Percentiles rank a stretch among this genome's conserved stretches.
phyloP scores from a whole-genome alignment of 2,797 vertebrate species.

The Pelodytes ibericus region DNA sequence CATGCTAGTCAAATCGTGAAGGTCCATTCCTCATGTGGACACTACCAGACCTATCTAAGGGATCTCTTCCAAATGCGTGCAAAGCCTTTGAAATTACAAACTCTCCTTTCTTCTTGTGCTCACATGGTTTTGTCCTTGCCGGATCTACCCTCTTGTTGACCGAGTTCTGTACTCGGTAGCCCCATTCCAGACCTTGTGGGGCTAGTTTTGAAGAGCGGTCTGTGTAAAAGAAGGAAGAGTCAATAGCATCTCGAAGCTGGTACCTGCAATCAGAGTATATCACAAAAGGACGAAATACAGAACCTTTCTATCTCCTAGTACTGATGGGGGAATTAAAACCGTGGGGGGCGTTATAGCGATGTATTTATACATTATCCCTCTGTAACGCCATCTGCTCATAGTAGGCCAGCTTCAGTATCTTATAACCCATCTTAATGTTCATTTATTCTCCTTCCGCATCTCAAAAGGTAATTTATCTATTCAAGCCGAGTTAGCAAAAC shows the following conservation, averaged over 20 bases:
- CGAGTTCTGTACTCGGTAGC: neutral
- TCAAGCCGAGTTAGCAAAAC: neutral
- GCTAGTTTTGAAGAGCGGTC: neutral
- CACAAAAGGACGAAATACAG: no score
- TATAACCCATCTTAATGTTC: neutral
- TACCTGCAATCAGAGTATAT: no score
- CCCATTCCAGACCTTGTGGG: neutral
- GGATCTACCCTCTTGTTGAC: neutral
- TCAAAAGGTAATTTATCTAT: no score
- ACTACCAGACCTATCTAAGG: neutral
- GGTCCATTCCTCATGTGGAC: neutral
- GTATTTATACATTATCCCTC: neutral
- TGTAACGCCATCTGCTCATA: neutral
- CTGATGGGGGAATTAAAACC: no score
- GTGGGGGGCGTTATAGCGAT: no score
- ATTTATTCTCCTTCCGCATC: neutral
- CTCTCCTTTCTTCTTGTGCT: neutral
- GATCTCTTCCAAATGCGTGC: no score
- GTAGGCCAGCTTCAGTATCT: neutral
- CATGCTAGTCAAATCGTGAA: neutral
- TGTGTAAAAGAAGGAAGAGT: neutral
- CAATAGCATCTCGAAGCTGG: no score
- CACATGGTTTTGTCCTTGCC: neutral
- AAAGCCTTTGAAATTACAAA: no score
- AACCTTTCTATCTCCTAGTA: no score